Evolutionary conservation across 2,113 vertebrate genomes (phyloP), one percentile per base, ranked within the genome.

Genomic region (Camelus bactrianus): DNA sequence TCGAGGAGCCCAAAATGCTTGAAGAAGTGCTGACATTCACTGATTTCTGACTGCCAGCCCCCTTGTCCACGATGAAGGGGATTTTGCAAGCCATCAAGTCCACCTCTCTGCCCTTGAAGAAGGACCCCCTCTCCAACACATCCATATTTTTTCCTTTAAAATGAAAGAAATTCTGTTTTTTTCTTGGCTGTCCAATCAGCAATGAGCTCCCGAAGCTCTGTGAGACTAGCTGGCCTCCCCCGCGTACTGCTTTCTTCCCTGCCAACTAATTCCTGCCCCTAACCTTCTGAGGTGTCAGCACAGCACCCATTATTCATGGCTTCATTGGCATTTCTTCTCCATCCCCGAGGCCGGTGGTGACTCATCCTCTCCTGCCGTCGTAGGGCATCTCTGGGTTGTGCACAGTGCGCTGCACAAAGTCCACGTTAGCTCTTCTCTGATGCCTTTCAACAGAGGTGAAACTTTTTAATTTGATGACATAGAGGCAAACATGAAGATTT

Each of bases 301-400:
- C 28, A 70, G 46, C 80, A 94, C 79, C 96, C 91, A 88, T 95
- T 97, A 96, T 94, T 97, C 89, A 84, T 87, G 60, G 54, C 28
- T 91, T 94, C 82, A 69, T 28, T 98, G 97, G 93, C 95, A 97
- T 98, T 98, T 97, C 95, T 95, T 91, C 84, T 75, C 83, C 91
- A 83, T 89, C 82, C 94, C 90, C 24, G 56, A 93, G 91, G 89
- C 70, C 73, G 22, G 8, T 28, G 35, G 80, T 97, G 96, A 97
- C 86, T 98, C 98, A 97, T 69, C 48, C 50, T 56, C 58, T 76
- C 56, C 65, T 94, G 94, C 91, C 77, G 84, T 77, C 19, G 0
- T 86, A 80, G 46, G 89, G 35, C 62, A 82, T 83, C 50, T 6
- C 0, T 52, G 58, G 15, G 19, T 87, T 81, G 8, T 84, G 75